Base-by-base conservation (phyloP, 2,888 invertebrate species). In the Ashinkailepas kermadecensis region DNA sequence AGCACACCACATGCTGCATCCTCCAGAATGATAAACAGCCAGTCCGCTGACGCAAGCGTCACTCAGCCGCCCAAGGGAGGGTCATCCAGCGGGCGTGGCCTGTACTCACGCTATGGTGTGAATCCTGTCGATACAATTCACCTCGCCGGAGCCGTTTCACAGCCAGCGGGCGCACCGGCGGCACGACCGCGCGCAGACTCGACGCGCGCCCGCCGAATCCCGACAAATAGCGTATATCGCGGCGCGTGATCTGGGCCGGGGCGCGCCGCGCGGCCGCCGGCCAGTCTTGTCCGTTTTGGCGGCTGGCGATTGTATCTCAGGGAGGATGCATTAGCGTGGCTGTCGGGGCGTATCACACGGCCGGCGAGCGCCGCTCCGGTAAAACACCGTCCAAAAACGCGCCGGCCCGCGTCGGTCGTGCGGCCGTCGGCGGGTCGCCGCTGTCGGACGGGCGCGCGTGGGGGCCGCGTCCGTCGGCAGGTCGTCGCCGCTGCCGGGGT, bases 341-440 rank as follows among this genome's bases (percentile, higher is more conserved):
- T 70, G 70, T 70, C 70, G 13, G 7, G 39, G 39, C 70, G 23
- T 6, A 23, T 70, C 39, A 39, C 70, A 70, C 23, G 70, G 39
- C 70, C 39, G 13, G 70, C 15, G 4, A 10, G 39, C 70, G 70
- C 39, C 15, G 15, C 13, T 25, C 70, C 70, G 67, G 70, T 70
- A 70, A 70, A 70, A 70, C 70, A 70, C 70, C 65, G 65, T 7
- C 70, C 70, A 70, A 70, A 70, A 70, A 70, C 70, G 67, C n/a
- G 64, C n/a, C 64, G 8, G 64, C 64, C 18, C 18, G 62, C 62
- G 62, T 13, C 62, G 18, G 18, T 18, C 18, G 62, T 18, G 39
- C 39, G 39, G 39, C 39, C 39, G 39, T 39, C 39, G 39, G 39
- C 39, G 39, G 64, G n/a, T 64, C 64, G 21, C n/a, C 9, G 64